Evolutionary conservation across 2,113 vertebrate species (phyloP).

Genomic region (Proteles cristata): DNA sequence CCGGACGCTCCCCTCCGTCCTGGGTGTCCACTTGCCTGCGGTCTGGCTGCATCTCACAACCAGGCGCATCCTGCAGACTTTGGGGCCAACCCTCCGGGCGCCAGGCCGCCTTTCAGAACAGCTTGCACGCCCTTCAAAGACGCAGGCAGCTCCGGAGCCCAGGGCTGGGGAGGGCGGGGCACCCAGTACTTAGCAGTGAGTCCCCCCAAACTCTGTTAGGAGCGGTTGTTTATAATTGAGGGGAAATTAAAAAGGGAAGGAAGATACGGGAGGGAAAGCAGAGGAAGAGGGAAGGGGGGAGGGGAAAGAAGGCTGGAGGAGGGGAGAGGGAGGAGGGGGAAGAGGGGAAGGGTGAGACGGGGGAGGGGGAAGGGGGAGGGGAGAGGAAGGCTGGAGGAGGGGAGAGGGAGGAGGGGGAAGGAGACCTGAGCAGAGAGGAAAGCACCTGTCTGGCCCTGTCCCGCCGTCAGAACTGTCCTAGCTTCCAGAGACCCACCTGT

Average conservation of each 20-base stretch:
- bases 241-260: neutral
- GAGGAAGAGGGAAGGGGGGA: neutral
- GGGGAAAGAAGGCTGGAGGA: accelerated
- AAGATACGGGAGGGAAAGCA: neutral
- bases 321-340: too few species aligned
- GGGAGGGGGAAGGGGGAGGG: neutral
- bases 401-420: neutral
- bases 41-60: neutral
- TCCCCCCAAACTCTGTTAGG: neutral
- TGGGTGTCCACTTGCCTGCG: neutral
- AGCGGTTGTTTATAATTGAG: neutral
- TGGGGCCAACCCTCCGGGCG: neutral
- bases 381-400: neutral
- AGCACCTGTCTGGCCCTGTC: neutral
- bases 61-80: neutral
- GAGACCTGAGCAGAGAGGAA: neutral
- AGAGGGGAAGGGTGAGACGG: too few species aligned
- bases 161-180: neutral
- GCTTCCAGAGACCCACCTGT: neutral
- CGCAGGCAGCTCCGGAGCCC: neutral
- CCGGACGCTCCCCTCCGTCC: neutral
- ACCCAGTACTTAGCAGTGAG: neutral
- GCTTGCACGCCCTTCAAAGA: neutral
- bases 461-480: accelerated
- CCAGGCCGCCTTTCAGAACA: neutral